Evolutionary conservation across 2,113 vertebrate species (phyloP).

Genomic region (Amblyopsis rosae): DNA sequence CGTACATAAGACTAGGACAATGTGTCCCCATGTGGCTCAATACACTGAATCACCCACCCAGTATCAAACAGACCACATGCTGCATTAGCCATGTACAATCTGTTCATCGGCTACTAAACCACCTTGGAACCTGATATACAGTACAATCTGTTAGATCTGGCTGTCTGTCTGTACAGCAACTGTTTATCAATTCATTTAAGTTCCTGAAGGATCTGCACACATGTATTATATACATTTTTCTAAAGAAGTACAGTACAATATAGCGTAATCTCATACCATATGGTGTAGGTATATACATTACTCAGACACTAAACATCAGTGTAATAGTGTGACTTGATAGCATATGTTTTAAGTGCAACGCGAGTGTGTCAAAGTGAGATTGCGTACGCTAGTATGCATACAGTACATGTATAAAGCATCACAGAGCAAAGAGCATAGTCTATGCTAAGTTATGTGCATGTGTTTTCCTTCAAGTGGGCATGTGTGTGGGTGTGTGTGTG

Average conservation of each 20-base stretch:
- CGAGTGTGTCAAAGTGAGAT: not conserved
- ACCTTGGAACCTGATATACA: conserved; percentile 34
- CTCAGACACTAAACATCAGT: too few species aligned
- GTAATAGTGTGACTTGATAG: too few species aligned
- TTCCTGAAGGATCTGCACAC: not conserved
- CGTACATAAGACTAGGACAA: conserved; percentile 14
- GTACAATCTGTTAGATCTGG: conserved; percentile 27
- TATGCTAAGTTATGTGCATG: not conserved
- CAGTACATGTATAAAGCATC: not conserved
- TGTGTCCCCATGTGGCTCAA: conserved; percentile 49
- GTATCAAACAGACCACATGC: conserved; percentile 43
- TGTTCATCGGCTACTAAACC: conserved; percentile 39
- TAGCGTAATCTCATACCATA: too few species aligned
- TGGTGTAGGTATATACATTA: not conserved
- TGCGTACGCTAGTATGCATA: not conserved
- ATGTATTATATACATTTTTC: conserved; percentile 2
- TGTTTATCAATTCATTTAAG: not conserved
- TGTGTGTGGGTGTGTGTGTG: not conserved
- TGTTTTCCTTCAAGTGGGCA: too few species aligned
- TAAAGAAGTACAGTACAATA: too few species aligned
- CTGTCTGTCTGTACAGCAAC: conserved; percentile 7
- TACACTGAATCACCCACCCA: conserved; percentile 48
- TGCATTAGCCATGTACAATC: conserved; percentile 49
- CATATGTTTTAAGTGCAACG: too few species aligned
- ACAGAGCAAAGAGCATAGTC: too few species aligned